Conservation (phyloP, 2,113 vertebrate species). For the Piliocolobus tephrosceles region DNA sequence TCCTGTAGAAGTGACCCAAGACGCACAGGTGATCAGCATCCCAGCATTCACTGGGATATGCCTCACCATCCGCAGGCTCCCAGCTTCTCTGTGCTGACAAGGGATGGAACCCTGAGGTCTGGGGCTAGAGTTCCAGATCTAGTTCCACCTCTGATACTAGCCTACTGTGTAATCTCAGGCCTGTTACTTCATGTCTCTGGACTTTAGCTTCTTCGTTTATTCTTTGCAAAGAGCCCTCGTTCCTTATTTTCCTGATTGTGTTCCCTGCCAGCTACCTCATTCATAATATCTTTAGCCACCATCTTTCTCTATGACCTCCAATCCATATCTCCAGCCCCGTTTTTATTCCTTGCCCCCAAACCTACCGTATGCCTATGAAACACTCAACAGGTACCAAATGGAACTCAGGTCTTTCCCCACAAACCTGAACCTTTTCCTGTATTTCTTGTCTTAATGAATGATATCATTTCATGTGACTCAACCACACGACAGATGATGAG, state of each 20-base stretch:
- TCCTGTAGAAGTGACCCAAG: background rate
- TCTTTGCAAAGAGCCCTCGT: background rate
- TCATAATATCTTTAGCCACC: background rate
- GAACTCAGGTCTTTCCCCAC: background rate
- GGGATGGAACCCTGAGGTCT: background rate
- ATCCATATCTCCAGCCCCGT: background rate
- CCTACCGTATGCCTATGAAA: background rate
- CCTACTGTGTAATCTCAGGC: no score
- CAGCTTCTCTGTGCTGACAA: background rate
- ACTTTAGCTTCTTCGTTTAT: background rate
- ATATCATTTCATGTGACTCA: background rate
- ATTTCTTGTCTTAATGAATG: background rate
- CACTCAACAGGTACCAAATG: rapidly evolving
- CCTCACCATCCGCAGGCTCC: background rate
- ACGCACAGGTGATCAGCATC: background rate
- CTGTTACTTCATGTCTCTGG: background rate
- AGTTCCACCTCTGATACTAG: background rate
- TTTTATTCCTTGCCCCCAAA: background rate
- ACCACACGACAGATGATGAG: background rate
- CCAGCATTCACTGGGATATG: background rate
- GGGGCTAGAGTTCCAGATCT: background rate
- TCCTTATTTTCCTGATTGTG: background rate
- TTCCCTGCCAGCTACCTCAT: background rate
- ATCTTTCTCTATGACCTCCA: background rate
- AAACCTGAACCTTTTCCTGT: background rate